Evolutionary conservation across 2,797 vertebrate species (phyloP).

Genomic region (Anas georgica): DNA sequence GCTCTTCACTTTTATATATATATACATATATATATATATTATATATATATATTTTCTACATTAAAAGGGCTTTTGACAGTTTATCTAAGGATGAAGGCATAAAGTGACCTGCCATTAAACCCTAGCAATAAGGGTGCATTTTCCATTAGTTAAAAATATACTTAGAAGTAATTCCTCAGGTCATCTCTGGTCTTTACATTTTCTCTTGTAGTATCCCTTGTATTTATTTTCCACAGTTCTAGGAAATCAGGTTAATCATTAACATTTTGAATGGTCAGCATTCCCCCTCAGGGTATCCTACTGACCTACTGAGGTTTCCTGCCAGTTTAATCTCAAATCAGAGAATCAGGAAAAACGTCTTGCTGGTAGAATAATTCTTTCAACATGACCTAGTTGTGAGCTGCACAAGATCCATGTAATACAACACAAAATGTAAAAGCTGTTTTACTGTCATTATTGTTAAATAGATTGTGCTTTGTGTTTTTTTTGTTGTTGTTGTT

Average conservation of each 20-base stretch:
- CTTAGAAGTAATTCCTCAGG: not conserved
- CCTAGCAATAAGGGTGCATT: not conserved
- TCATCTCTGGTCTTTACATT: not conserved
- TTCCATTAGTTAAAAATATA: not conserved
- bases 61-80: constrained; percentile 4
- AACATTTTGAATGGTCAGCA: not conserved
- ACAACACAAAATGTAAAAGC: not conserved
- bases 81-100: not conserved
- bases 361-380: not conserved
- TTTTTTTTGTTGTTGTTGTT: not conserved
- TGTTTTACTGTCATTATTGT: not conserved
- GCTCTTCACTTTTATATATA: not conserved
- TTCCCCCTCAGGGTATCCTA: not conserved
- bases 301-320: constrained; percentile 11
- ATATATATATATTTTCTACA: not conserved
- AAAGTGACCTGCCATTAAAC: not conserved
- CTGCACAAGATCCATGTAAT: not conserved
- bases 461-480: not conserved
- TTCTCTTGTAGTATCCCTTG: not conserved
- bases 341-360: not conserved
- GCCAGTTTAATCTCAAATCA: not conserved
- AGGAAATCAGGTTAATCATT: not conserved
- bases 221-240: not conserved
- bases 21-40: too few relatives aligned
- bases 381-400: not conserved